These are phyloP conservation scores for Aethes cnicana DNA, from an alignment of 2,888 invertebrate species.

Conservation along the genomic window DNA sequence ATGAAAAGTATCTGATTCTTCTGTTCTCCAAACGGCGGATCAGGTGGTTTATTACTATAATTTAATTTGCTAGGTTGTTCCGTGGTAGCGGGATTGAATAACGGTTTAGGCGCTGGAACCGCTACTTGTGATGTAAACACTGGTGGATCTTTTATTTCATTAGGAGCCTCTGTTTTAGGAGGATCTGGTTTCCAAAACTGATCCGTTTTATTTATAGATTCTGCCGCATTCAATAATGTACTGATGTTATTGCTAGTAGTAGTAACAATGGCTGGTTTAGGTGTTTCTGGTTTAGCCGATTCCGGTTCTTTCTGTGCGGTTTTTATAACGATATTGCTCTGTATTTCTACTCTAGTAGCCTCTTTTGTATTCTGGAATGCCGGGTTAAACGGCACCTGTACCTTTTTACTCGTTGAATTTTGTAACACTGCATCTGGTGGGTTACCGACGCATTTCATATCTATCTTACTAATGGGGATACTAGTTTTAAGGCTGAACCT, in stretches of 20 bases:
- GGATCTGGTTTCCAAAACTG: constrained; percentile 57
- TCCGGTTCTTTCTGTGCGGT: constrained; percentile 57
- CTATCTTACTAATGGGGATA: constrained; percentile 76
- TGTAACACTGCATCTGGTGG: constrained; percentile 50
- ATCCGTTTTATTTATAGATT: constrained; percentile 63
- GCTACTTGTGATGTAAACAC: constrained; percentile 35
- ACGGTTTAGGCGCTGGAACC: constrained; percentile 40
- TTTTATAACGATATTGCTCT: constrained; percentile 71
- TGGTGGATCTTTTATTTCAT: constrained; percentile 46
- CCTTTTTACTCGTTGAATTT: constrained; percentile 41
- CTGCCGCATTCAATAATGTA: constrained; percentile 65
- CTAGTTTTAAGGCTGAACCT: constrained; percentile 74
- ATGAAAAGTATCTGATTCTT: constrained; percentile 71
- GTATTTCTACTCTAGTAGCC: constrained; percentile 63
- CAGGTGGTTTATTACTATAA: constrained; percentile 56
- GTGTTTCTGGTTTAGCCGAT: constrained; percentile 34
- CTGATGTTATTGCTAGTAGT: constrained; percentile 53
- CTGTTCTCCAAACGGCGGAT: constrained; percentile 56
- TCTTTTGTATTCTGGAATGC: constrained; percentile 48
- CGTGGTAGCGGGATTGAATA: constrained; percentile 57
- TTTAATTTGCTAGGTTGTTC: constrained; percentile 55
- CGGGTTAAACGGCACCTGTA: constrained; percentile 44
- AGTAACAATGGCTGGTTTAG: constrained; percentile 17
- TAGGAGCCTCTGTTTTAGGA: constrained; percentile 46
- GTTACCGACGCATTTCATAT: constrained; percentile 68